Conservation (phyloP, 2,797 vertebrate species). For the Telmatherina bonti region DNA sequence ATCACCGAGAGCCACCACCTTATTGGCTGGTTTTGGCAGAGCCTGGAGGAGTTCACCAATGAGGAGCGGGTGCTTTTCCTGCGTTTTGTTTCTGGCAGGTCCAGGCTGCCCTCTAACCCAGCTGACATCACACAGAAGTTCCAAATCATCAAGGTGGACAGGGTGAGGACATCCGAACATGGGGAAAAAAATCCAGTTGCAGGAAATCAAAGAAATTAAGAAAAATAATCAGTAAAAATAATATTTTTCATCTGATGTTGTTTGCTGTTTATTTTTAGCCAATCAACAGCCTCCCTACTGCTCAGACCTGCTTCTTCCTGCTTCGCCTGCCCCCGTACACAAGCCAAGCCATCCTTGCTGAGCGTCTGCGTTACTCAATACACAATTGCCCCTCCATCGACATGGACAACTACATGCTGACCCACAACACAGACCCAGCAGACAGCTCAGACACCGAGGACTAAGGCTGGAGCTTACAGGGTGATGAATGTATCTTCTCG, state of each 20-base stretch:
- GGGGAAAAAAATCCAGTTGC: background rate
- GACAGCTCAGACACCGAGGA: conserved; percentile 85
- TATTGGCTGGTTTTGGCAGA: conserved; percentile 87
- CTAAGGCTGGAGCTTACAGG: conserved; percentile 60
- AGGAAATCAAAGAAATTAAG: background rate
- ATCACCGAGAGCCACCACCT: conserved; percentile 86
- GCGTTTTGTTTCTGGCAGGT: conserved; percentile 86
- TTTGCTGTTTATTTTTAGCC: conserved; percentile 70
- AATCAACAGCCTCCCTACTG: conserved; percentile 85
- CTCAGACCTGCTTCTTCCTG: conserved; percentile 90
- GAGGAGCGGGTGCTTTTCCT: conserved; percentile 88
- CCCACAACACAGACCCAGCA: conserved; percentile 84
- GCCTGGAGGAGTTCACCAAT: conserved; percentile 88
- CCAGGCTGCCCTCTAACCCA: conserved; percentile 85
- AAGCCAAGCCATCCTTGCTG: conserved; percentile 83
- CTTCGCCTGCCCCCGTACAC: conserved; percentile 87
- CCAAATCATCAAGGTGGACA: conserved; percentile 89
- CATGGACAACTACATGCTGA: conserved; percentile 91
- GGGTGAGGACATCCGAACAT: conserved; percentile 72
- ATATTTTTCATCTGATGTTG: background rate
- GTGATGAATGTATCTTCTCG: conserved; percentile 74
- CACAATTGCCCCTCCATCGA: conserved; percentile 89
- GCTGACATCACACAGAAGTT: conserved; percentile 87
- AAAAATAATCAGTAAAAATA: conserved; percentile 5
- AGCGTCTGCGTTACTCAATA: conserved; percentile 88